These are phyloP conservation scores for Aurelia sp. DNA, from an alignment of 30 jellyfish, hydroid and myxozoan species.

Conservation along the genomic window DNA sequence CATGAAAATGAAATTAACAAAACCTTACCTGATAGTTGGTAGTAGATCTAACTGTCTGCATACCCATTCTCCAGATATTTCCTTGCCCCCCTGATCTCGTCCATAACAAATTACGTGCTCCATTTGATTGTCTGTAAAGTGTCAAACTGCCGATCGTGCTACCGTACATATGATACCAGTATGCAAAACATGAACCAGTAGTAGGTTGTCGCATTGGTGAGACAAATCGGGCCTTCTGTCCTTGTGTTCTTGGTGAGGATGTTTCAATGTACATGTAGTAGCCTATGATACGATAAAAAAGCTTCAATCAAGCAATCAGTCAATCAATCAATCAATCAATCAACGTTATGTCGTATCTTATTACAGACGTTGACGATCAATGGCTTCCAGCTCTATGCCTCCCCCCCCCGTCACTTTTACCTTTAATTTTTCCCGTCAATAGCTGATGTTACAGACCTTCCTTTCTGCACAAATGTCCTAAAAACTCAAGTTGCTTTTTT, in stretches of 20 bases:
- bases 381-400: no score
- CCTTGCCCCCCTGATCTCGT: conserved; percentile 78
- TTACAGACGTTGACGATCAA: no score
- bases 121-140: conserved; percentile 45
- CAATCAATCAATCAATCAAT: no score
- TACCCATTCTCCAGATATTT: conserved; percentile 86
- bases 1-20: no score
- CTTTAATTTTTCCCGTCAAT: no score
- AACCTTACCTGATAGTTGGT: conserved; percentile 79
- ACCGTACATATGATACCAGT: conserved; percentile 98
- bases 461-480: no score
- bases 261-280: conserved; percentile 94
- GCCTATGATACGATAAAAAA: conserved; percentile 24
- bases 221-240: conserved; percentile 83
- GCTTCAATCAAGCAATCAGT: no score
- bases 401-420: no score
- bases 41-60: conserved; percentile 65
- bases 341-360: no score
- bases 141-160: conserved; percentile 80
- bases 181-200: conserved; percentile 81
- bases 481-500: no score
- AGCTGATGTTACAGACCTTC: no score
- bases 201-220: conserved; percentile 72
- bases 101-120: conserved; percentile 74
- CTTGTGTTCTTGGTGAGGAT: conserved; percentile 83